A percentile compares a stretch with the other conserved stretches of the same genome.
Conservation (phyloP, 2,888 invertebrate species). For the Acleris cristana region DNA sequence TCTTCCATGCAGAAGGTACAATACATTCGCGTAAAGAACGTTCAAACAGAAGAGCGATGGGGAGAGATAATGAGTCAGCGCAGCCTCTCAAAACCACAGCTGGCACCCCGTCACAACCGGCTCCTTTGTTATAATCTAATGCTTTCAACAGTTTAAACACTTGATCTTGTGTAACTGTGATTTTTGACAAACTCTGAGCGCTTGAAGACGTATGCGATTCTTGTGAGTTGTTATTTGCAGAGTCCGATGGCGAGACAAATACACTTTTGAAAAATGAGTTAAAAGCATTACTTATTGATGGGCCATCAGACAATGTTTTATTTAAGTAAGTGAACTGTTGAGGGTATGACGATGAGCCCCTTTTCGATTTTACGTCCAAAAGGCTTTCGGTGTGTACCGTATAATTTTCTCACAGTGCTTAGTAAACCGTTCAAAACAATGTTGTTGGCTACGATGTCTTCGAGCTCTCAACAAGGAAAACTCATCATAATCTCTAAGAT, state of each 20-base stretch:
- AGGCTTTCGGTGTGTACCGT: background rate
- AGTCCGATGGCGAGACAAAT: background rate
- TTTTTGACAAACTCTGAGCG: background rate
- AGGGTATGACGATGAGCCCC: background rate
- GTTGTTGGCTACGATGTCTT: constrained; percentile 4
- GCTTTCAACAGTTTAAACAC: background rate
- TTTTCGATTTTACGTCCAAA: constrained; percentile 11
- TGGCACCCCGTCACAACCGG: constrained; percentile 12
- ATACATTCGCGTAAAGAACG: background rate
- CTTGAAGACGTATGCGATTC: background rate
- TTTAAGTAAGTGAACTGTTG: background rate
- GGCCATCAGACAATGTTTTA: background rate
- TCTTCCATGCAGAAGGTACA: constrained; percentile 4
- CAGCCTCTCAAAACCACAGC: background rate
- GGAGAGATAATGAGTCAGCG: background rate
- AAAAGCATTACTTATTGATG: constrained; percentile 14
- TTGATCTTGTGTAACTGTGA: background rate
- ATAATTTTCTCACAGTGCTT: background rate
- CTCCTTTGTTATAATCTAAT: background rate
- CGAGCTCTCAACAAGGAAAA: constrained; percentile 20
- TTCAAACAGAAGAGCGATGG: background rate
- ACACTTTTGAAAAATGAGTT: constrained; percentile 20
- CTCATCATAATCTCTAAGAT: constrained; percentile 26
- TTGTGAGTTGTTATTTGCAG: background rate
- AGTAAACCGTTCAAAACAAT: constrained; percentile 17